Base-by-base conservation (phyloP, 2,113 vertebrate species). In the Channa maculata region DNA sequence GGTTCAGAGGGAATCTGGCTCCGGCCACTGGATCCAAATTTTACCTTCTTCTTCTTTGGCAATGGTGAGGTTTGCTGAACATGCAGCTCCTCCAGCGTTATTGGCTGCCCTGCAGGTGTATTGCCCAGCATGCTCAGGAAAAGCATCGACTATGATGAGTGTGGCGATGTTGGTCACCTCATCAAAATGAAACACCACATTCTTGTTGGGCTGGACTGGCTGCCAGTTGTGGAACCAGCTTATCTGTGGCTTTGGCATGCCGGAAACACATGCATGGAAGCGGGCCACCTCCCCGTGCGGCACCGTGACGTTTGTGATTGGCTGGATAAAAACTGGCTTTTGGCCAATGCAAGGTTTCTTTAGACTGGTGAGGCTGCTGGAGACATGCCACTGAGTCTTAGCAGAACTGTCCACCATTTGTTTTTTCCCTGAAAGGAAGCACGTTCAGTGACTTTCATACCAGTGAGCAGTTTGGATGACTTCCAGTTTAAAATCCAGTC, bases 131-230 rank as follows among this genome's bases (percentile, higher is more conserved):
- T 99, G 96, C 91, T 97, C 94, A 86, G 91, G 85, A 85, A 96
- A 98, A 84, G 96, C 95, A 81, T 98, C 97, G 61, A 98, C 97
- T 92, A 97, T 94, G 87, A 98, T 96, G 91, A 99, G 93, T 73
- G 95, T 95, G 91, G 95, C 97, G 77, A 93, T 94, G 93, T 94
- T 95, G 71, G 96, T 95, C 84, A 93, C 92, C 87, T 96, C 95
- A 89, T 98, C 97, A 88, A 96, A 99, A 86, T 94, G 92, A 92
- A 97, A 97, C 88, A 98, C 95, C 93, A 97, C 52, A 75, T 97
- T 95, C 95, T 92, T 97, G 67, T 89, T 88, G 91, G 97, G 93
- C 60, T 90, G 91, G 65, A 98, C 92, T 55, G 91, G 94, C 44
- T 94, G 93, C 71, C 94, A 93, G 77, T 96, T 94, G 88, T 96